Evolutionary conservation across 2,797 vertebrate species (phyloP).

Genomic region (Periophthalmus magnuspinnatus): DNA sequence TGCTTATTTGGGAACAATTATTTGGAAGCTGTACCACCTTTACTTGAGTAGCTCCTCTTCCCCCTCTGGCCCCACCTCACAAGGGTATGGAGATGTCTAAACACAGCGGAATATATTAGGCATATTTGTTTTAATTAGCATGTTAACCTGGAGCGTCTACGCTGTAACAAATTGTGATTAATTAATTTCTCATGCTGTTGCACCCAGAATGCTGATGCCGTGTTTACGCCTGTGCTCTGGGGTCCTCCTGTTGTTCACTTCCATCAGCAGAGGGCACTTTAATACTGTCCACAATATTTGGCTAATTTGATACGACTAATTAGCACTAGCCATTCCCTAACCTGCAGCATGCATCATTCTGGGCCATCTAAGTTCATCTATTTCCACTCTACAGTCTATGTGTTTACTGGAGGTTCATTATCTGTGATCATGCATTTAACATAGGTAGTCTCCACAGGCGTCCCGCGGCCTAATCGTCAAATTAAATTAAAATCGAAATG

Average conservation of each 20-base stretch:
- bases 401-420: slow-evolving; percentile 11
- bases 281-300: slow-evolving; percentile 28
- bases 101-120: slow-evolving; percentile 15
- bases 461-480: slow-evolving; percentile 40
- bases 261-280: slow-evolving; percentile 38
- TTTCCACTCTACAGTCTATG: neutral
- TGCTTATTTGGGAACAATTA: slow-evolving; percentile 1
- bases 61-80: slow-evolving; percentile 1
- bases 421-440: slow-evolving; percentile 25
- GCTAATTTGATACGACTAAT: slow-evolving; percentile 30
- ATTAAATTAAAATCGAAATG: slow-evolving; percentile 48
- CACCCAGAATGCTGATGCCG: slow-evolving; percentile 8
- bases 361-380: neutral
- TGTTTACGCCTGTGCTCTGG: slow-evolving; percentile 6
- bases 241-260: slow-evolving; percentile 29
- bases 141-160: slow-evolving; percentile 15
- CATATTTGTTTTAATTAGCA: slow-evolving; percentile 19
- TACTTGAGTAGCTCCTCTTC: slow-evolving; percentile 2
- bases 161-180: slow-evolving; percentile 21
- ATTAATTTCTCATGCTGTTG: slow-evolving; percentile 13
- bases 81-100: slow-evolving; percentile 5
- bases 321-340: slow-evolving; percentile 13
- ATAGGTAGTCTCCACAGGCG: slow-evolving; percentile 30
- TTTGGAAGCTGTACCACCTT: neutral
- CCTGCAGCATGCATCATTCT: slow-evolving; percentile 5